Percentiles rank a stretch among this genome's conserved stretches.
phyloP scores from a whole-genome alignment of 2,797 vertebrate genomes.

The Anguilla anguilla region DNA sequence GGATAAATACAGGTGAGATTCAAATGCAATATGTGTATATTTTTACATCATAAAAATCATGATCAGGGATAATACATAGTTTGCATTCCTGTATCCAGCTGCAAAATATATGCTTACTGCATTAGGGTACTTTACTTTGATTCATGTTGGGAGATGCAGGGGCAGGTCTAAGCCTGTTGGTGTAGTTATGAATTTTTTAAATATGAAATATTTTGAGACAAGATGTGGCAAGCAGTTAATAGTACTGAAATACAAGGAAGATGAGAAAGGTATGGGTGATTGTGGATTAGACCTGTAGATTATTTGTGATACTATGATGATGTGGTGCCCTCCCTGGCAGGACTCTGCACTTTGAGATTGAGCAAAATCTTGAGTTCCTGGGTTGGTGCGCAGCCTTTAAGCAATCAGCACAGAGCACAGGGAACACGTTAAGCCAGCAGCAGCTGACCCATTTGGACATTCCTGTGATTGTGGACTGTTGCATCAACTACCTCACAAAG shows the following conservation, averaged over 20 bases:
- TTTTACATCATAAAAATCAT: not conserved
- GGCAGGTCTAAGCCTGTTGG: too few relatives aligned
- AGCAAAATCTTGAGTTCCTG: conserved; percentile 74
- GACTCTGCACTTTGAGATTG: conserved; percentile 72
- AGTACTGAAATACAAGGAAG: not conserved
- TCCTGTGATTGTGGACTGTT: conserved; percentile 75
- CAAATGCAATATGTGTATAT: not conserved
- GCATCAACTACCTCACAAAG: conserved; percentile 77
- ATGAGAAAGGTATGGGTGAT: not conserved
- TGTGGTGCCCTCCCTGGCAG: conserved; percentile 50
- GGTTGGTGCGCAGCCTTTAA: conserved; percentile 76
- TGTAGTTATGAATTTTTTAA: too few relatives aligned
- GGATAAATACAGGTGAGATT: conserved; percentile 73
- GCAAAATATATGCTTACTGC: not conserved
- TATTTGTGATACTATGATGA: not conserved
- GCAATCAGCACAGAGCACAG: conserved; percentile 68
- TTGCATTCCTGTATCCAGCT: not conserved
- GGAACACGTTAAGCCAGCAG: conserved; percentile 72
- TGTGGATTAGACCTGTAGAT: not conserved
- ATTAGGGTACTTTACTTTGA: not conserved
- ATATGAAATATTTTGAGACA: not conserved
- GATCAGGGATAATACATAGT: not conserved
- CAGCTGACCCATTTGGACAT: conserved; percentile 74
- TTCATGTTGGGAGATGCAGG: not conserved
- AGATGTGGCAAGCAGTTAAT: not conserved